phyloP scores from a whole-genome alignment of 2,797 vertebrate species.

The Tenualosa ilisha region DNA sequence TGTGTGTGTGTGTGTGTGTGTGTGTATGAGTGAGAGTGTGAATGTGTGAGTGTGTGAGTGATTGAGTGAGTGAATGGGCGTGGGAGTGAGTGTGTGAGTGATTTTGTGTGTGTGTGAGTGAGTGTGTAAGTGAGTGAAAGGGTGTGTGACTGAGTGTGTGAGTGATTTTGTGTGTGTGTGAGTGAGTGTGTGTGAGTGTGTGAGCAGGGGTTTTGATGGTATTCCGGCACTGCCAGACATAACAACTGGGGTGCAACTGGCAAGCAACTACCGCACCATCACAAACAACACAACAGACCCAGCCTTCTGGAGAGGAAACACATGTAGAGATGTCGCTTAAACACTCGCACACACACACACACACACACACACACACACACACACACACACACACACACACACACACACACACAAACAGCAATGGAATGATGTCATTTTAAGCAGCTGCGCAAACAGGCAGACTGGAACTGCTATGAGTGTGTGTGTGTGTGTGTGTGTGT shows the following conservation, averaged over 20 bases:
- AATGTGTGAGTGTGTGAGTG: no score
- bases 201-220: neutral
- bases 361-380: conserved; percentile 28
- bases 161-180: no score
- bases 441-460: conserved; percentile 60
- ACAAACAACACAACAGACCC: neutral
- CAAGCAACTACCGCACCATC: neutral
- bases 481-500: conserved; percentile 15
- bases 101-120: no score
- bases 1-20: no score
- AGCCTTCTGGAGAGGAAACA: neutral
- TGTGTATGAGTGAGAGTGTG: no score
- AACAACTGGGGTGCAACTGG: conserved; percentile 2
- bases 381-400: conserved; percentile 34
- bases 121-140: no score
- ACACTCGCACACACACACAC: neutral
- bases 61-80: neutral
- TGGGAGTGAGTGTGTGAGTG: neutral
- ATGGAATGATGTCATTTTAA: conserved; percentile 57
- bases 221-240: conserved; percentile 1
- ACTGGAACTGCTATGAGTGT: conserved; percentile 45
- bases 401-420: conserved; percentile 37
- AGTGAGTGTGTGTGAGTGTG: no score
- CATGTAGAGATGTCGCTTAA: neutral
- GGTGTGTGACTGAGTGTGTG: no score